These are phyloP conservation scores for Antrozous pallidus DNA, from an alignment of 2,797 vertebrate species.

Conservation along the genomic window DNA sequence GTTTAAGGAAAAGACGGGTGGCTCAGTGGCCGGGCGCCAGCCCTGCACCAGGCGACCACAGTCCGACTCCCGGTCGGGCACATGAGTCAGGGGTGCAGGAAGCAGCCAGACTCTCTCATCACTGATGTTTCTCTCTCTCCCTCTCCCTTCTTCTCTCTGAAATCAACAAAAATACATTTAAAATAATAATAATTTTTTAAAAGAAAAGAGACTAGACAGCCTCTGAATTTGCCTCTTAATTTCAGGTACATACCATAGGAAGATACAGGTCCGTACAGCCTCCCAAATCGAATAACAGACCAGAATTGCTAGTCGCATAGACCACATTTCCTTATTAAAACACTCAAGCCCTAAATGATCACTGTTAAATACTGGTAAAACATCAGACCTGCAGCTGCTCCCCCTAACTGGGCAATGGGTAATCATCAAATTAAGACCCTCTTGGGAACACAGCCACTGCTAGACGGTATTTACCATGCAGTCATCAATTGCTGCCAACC, in stretches of 20 bases:
- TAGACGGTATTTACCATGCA: not conserved
- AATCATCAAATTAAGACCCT: not conserved
- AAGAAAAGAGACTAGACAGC: not conserved
- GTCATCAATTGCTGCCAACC: not conserved
- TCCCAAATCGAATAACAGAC: not conserved
- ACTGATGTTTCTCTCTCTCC: too few species aligned
- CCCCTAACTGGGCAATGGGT: not conserved
- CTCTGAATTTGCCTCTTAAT: not conserved
- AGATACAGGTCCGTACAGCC: not conserved
- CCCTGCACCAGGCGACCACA: too few species aligned
- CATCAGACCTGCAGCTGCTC: not conserved
- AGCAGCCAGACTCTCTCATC: too few species aligned
- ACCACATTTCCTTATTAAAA: not conserved
- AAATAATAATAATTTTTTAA: too few species aligned
- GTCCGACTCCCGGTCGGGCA: too few species aligned
- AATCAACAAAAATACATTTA: too few species aligned
- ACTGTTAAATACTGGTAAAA: not conserved
- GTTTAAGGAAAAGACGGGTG: not conserved
- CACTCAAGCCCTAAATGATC: not conserved
- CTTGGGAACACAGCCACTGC: not conserved
- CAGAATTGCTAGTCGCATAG: not conserved
- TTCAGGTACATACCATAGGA: not conserved
- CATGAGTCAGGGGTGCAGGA: too few species aligned
- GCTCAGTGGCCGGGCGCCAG: too few species aligned
- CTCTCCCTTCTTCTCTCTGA: too few species aligned